Percentiles rank a stretch among this genome's conserved stretches.
These are phyloP conservation scores for Caenorhabditis becei DNA, from an alignment of 2,888 invertebrate genomes.

Conservation along the genomic window DNA sequence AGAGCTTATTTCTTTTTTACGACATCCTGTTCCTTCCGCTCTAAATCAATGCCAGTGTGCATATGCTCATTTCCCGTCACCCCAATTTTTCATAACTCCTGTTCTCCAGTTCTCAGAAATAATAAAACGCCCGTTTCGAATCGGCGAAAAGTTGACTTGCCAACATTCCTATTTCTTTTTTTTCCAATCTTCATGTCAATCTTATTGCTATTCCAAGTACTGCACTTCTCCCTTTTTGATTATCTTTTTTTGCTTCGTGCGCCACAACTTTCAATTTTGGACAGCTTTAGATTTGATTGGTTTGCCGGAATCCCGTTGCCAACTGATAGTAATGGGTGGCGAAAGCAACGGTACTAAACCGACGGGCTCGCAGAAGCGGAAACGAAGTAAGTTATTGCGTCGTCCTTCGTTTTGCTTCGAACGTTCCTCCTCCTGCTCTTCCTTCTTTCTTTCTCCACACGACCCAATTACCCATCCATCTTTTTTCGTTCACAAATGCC, in stretches of 20 bases:
- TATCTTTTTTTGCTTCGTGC: too few species aligned
- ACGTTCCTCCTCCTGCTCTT: constrained; percentile 13
- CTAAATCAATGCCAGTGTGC: constrained; percentile 2
- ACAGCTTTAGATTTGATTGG: constrained; percentile 18
- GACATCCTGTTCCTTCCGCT: neutral
- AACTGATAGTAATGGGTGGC: constrained; percentile 44
- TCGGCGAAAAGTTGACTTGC: too few species aligned
- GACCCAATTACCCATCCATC: constrained; percentile 52
- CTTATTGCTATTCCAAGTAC: too few species aligned
- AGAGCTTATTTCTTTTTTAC: constrained; percentile 19
- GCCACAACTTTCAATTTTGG: neutral
- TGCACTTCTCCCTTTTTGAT: neutral
- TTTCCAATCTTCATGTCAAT: too few species aligned
- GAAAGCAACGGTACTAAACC: constrained; percentile 58
- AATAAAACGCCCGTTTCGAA: too few species aligned
- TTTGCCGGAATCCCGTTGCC: constrained; percentile 2
- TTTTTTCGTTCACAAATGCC: constrained; percentile 26
- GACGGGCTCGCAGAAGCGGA: constrained; percentile 59
- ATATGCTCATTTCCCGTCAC: constrained; percentile 10
- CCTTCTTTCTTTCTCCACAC: constrained; percentile 11
- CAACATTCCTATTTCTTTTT: too few species aligned
- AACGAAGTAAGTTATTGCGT: constrained; percentile 48
- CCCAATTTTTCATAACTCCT: neutral
- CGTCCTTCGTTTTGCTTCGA: neutral
- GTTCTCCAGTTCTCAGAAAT: too few species aligned